These are phyloP conservation scores for Habrosyne pyritoides DNA, from an alignment of 2,888 invertebrate genomes.

Conservation along the genomic window DNA sequence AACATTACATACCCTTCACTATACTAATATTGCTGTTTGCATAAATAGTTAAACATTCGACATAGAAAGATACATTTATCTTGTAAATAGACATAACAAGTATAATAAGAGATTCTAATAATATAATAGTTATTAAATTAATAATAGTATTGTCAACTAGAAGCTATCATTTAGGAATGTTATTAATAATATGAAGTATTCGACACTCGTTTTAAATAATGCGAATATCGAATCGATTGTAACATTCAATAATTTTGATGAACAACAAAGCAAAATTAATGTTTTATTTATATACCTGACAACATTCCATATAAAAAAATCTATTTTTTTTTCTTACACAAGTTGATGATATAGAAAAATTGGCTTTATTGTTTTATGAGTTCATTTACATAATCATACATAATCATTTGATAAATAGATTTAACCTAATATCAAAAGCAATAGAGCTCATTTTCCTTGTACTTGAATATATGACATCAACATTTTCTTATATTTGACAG, in stretches of 20 bases:
- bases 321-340: too few species aligned
- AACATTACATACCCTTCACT: not conserved
- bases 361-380: too few species aligned
- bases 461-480: too few species aligned
- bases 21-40: not conserved
- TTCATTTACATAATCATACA: too few species aligned
- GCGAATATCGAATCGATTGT: too few species aligned
- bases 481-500: too few species aligned
- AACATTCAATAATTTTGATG: not conserved
- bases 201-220: not conserved
- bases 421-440: too few species aligned
- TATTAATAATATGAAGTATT: not conserved
- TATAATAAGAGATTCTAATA: conserved; percentile 1
- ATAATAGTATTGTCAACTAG: conserved; percentile 2
- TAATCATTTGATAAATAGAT: too few species aligned
- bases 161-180: not conserved
- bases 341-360: too few species aligned
- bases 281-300: not conserved
- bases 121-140: conserved; percentile 1
- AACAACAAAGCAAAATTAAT: not conserved
- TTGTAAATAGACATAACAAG: conserved; percentile 3
- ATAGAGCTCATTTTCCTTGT: too few species aligned
- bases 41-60: not conserved
- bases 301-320: too few species aligned
- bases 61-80: not conserved